Conservation (phyloP, 2,797 vertebrate genomes). For the Australoheros facetus region DNA sequence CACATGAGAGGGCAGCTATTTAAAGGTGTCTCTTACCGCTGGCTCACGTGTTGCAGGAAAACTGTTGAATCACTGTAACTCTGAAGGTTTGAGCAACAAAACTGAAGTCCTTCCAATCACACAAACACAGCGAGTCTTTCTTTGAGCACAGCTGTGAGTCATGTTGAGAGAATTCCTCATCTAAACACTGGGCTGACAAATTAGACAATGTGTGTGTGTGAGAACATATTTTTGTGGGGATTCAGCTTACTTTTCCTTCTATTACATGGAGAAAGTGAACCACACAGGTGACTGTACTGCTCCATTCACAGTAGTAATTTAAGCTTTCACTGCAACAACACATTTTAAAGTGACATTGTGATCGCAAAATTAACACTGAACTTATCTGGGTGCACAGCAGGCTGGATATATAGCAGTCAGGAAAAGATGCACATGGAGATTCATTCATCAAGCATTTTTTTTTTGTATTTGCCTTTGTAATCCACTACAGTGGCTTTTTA, state of each 20-base stretch:
- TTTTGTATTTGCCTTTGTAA: too few species aligned
- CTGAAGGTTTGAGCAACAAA: conserved; percentile 44
- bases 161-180: conserved; percentile 68
- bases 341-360: not conserved
- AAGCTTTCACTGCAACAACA: not conserved
- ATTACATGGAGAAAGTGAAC: conserved; percentile 32
- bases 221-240: conserved; percentile 29
- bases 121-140: conserved; percentile 45
- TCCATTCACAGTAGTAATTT: not conserved
- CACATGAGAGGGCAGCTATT: conserved; percentile 16
- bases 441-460: too few species aligned
- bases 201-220: conserved; percentile 7
- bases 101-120: conserved; percentile 46
- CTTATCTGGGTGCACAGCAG: not conserved
- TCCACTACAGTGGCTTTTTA: too few species aligned
- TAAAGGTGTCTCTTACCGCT: conserved; percentile 24
- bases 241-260: conserved; percentile 28
- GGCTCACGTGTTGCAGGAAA: conserved; percentile 13
- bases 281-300: conserved; percentile 3
- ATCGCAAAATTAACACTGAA: not conserved
- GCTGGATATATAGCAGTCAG: not conserved
- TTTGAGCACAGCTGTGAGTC: conserved; percentile 68
- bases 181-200: conserved; percentile 58
- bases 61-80: conserved; percentile 41
- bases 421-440: not conserved